Evolutionary conservation across 1,140 invertebrate species (phyloP).

Genomic region (Bombus balteatus): DNA sequence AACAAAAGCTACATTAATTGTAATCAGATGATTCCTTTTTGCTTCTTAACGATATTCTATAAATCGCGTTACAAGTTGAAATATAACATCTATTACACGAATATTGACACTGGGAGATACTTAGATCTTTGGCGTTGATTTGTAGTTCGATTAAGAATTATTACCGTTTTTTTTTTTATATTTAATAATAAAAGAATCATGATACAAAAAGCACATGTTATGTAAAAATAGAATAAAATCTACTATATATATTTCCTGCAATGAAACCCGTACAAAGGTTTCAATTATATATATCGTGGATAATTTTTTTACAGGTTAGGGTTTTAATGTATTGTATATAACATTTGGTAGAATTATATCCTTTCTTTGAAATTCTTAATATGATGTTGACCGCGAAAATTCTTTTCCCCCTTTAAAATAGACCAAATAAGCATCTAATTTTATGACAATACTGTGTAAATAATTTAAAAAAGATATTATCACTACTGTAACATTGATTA

Average conservation of each 20-base stretch:
- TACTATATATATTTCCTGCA: slow-evolving; percentile 23
- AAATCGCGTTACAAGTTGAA: slow-evolving; percentile 20
- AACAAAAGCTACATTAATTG: slow-evolving; percentile 28
- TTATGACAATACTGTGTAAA: slow-evolving; percentile 36
- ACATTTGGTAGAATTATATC: slow-evolving; percentile 28
- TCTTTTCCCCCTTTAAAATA: not conserved
- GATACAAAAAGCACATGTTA: slow-evolving; percentile 48
- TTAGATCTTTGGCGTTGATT: slow-evolving; percentile 23
- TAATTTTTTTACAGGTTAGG: slow-evolving; percentile 28
- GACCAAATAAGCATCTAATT: slow-evolving; percentile 20
- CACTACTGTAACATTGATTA: slow-evolving; percentile 6
- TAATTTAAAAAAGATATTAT: not conserved
- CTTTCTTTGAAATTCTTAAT: slow-evolving; percentile 14
- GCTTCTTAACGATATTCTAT: slow-evolving; percentile 15
- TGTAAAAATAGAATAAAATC: slow-evolving; percentile 57
- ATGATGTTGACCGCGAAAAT: not conserved
- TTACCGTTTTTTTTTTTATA: not conserved
- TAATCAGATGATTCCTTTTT: not conserved
- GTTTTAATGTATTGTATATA: slow-evolving; percentile 22
- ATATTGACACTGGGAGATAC: slow-evolving; percentile 50
- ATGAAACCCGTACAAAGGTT: slow-evolving; percentile 24
- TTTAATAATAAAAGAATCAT: slow-evolving; percentile 32
- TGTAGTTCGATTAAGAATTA: slow-evolving; percentile 9
- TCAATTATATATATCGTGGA: not conserved
- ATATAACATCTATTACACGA: slow-evolving; percentile 42